Percentiles rank a stretch among this genome's conserved stretches.
Conservation (phyloP, 2,888 invertebrate species). For the Sesia apiformis region DNA sequence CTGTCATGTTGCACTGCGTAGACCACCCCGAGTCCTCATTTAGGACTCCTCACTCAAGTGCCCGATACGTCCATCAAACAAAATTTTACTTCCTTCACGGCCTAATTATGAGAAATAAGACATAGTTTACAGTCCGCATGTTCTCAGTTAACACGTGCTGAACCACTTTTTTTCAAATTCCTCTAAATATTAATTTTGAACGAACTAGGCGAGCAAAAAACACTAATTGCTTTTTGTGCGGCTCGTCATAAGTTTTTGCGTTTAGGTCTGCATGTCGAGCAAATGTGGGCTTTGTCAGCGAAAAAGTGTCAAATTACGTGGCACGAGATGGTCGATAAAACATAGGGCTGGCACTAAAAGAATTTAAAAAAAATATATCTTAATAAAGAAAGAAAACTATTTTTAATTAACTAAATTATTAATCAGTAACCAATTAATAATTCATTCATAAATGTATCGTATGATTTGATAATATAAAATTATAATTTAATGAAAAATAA, state of each 20-base stretch:
- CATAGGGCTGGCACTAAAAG: constrained; percentile 36
- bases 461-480: no score
- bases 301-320: constrained; percentile 72
- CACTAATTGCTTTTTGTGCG: constrained; percentile 68
- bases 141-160: constrained; percentile 65
- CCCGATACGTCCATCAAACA: constrained; percentile 13
- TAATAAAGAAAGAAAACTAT: no score
- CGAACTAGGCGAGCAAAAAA: constrained; percentile 50
- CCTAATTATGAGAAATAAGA: constrained; percentile 72
- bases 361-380: no score
- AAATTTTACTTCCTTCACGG: constrained; percentile 44
- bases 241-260: constrained; percentile 49
- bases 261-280: constrained; percentile 46
- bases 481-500: no score
- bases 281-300: constrained; percentile 71
- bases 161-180: constrained; percentile 41
- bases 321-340: constrained; percentile 65
- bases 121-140: constrained; percentile 57
- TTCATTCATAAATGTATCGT: no score
- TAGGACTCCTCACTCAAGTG: constrained; percentile 9
- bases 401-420: no score
- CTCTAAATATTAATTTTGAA: constrained; percentile 63
- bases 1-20: constrained; percentile 4
- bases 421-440: no score
- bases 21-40: constrained; percentile 41